phyloP scores from a whole-genome alignment of 2,888 invertebrate species.

The Melanargia galathea region DNA sequence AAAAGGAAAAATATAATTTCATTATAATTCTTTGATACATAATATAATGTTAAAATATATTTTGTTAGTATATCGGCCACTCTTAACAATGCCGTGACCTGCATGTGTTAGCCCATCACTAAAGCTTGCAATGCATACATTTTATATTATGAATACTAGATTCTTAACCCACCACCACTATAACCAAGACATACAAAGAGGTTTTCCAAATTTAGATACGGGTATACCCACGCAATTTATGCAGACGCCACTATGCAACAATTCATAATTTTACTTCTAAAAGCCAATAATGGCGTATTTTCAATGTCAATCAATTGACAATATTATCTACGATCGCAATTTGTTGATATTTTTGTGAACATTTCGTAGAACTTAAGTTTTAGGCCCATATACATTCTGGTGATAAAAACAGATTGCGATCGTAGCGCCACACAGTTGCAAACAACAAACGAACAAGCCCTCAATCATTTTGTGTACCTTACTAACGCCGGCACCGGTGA shows the following conservation, averaged over 20 bases:
- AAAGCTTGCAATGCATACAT: conserved; percentile 26
- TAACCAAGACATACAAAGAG: conserved; percentile 23
- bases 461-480: conserved; percentile 82
- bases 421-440: conserved; percentile 52
- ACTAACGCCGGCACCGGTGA: conserved; percentile 86
- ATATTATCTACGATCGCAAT: conserved; percentile 55
- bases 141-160: conserved; percentile 27
- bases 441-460: conserved; percentile 65
- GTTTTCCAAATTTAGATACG: conserved; percentile 26
- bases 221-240: conserved; percentile 35
- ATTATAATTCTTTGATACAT: conserved; percentile 40
- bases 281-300: conserved; percentile 64
- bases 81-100: conserved; percentile 24
- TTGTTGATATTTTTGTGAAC: conserved; percentile 25
- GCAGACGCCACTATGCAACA: conserved; percentile 54
- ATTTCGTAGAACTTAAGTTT: not conserved
- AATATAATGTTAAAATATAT: conserved; percentile 46
- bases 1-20: conserved; percentile 61
- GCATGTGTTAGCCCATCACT: conserved; percentile 26
- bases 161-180: conserved; percentile 36
- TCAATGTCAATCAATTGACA: conserved; percentile 41
- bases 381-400: not conserved
- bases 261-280: conserved; percentile 41
- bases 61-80: conserved; percentile 45
- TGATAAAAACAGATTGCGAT: conserved; percentile 51